Evolutionary conservation across 2,113 vertebrate genomes (phyloP).

Genomic region (Jaculus jaculus): DNA sequence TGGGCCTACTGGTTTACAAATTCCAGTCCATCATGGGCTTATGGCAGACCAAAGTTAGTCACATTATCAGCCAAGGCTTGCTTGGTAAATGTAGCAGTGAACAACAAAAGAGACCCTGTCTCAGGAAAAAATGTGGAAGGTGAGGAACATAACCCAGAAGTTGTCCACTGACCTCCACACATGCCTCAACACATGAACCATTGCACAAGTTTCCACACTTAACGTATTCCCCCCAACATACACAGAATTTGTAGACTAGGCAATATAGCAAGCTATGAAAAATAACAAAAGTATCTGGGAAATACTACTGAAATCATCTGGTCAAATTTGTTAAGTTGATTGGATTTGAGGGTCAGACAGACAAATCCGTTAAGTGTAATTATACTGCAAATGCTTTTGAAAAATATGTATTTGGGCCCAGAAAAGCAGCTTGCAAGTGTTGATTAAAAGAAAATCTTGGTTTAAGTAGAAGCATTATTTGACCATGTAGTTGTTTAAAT

Average conservation of each 20-base stretch:
- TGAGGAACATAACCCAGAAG: too few relatives aligned
- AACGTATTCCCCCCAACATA: too few relatives aligned
- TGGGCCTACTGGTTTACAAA: not conserved
- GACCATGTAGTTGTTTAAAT: not conserved
- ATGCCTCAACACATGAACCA: too few relatives aligned
- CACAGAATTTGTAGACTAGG: too few relatives aligned
- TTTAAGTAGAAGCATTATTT: constrained; percentile 26
- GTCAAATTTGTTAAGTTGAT: constrained; percentile 10
- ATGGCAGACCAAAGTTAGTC: not conserved
- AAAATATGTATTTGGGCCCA: not conserved
- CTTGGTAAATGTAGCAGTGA: too few relatives aligned
- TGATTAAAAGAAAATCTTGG: not conserved
- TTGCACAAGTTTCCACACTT: too few relatives aligned
- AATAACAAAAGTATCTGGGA: not conserved
- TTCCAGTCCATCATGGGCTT: not conserved
- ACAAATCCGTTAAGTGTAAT: not conserved
- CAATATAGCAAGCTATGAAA: not conserved
- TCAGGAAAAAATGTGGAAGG: too few relatives aligned
- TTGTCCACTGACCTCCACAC: too few relatives aligned
- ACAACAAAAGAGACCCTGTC: too few relatives aligned
- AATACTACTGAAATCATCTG: not conserved
- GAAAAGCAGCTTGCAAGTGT: constrained; percentile 31
- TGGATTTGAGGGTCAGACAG: not conserved
- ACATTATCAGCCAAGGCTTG: not conserved
- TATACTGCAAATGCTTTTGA: not conserved